These are phyloP conservation scores for Melieria crassipennis DNA, from an alignment of 2,888 invertebrate genomes.

Conservation along the genomic window DNA sequence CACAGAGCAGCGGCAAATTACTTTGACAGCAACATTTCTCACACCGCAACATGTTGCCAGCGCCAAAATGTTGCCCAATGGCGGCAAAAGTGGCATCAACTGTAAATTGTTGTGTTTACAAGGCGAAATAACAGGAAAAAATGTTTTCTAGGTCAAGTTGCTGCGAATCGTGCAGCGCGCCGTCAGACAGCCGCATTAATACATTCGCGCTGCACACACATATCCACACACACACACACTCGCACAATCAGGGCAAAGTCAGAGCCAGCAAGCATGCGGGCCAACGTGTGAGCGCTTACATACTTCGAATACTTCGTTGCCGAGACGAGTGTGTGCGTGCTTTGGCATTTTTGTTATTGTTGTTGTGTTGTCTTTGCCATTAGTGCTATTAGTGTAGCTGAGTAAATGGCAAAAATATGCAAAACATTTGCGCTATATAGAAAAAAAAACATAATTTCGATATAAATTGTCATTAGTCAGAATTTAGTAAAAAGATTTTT, in stretches of 20 bases:
- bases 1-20: too few relatives aligned
- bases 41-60: conserved; percentile 43
- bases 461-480: too few relatives aligned
- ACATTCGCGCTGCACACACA: background rate
- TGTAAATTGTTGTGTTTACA: conserved; percentile 52
- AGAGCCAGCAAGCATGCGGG: too few relatives aligned
- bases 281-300: background rate
- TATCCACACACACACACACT: conserved; percentile 12
- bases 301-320: background rate
- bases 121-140: conserved; percentile 63
- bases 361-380: background rate
- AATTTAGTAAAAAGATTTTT: too few relatives aligned
- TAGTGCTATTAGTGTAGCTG: too few relatives aligned
- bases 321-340: background rate
- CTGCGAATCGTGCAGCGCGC: conserved; percentile 28
- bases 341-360: background rate
- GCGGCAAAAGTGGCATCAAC: conserved; percentile 44
- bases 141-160: conserved; percentile 65
- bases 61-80: conserved; percentile 18
- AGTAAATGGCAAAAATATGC: too few relatives aligned
- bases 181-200: background rate
- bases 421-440: too few relatives aligned
- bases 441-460: too few relatives aligned
- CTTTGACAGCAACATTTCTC: too few relatives aligned
- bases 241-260: background rate